Conservation (phyloP, 35 echinoderm and acorn worm genomes). For the Apostichopus japonicus region DNA sequence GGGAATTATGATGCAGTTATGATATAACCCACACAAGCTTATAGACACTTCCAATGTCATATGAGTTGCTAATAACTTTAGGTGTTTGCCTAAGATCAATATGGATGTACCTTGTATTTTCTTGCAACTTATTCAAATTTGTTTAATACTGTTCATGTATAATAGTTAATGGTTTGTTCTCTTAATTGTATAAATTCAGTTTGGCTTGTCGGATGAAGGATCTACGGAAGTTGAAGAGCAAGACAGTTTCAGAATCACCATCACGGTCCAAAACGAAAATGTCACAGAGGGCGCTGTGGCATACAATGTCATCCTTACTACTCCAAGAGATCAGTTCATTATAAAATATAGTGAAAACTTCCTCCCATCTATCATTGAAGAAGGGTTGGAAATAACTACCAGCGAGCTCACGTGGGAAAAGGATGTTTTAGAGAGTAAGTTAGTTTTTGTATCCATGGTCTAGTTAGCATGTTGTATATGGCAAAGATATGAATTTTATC, state of each 20-base stretch:
- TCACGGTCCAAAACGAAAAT: not conserved
- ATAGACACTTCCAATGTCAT: too few species aligned
- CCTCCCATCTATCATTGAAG: not conserved
- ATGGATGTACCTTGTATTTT: too few species aligned
- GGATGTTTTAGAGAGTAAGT: conserved; percentile 11
- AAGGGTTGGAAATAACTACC: not conserved
- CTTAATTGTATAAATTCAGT: not conserved
- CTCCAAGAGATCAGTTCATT: not conserved
- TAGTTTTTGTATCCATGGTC: not conserved
- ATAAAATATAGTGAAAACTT: conserved; percentile 10
- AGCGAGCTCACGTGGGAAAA: not conserved
- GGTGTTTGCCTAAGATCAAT: too few species aligned
- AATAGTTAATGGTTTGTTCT: too few species aligned
- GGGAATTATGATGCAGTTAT: too few species aligned
- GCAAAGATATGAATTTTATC: too few species aligned
- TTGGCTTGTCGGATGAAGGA: not conserved
- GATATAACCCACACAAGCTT: too few species aligned
- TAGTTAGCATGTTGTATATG: too few species aligned
- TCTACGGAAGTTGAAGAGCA: conserved; percentile 5
- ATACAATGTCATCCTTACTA: not conserved
- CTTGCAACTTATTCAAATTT: too few species aligned
- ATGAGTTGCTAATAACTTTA: too few species aligned
- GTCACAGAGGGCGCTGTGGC: not conserved
- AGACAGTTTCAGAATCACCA: not conserved
- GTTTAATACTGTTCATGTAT: too few species aligned